Base-by-base conservation (phyloP, 2,113 vertebrate genomes). In the Aix galericulata region DNA sequence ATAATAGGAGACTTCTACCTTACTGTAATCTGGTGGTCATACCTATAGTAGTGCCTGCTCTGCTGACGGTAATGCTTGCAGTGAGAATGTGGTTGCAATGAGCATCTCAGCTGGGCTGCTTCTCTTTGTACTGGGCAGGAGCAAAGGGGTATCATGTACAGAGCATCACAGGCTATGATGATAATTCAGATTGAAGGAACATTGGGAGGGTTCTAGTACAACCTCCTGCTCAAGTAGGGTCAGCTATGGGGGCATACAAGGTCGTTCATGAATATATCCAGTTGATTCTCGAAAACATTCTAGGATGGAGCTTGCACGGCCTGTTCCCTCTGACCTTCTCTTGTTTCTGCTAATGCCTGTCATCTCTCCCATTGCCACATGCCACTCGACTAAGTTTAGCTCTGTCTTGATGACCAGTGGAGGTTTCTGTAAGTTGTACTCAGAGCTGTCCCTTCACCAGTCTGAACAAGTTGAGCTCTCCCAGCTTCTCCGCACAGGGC, bases 1-100 rank as follows among this genome's bases (percentile, higher is more conserved):
- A 32, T 74, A 38, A 55, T n/a, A 79, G 8, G 13, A 73, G 73
- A 79, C 23, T 11, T 17, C 3, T 73, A 13, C 4, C 6, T 63
- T 34, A 3, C 4, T 74, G 9, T 82, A n/a, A 52, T 85, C 17
- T 59, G 31, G 7, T 68, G 44, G 14, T 50, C 32, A 55, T 32
- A 13, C 11, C 44, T 46, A 18, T 9, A 46, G 44, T 46, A 46
- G 44, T 46, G 44, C 17, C 44, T 46, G 44, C 17, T 46, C 44
- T 46, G 17, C 44, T 46, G 44, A 46, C 18, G 4, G 16, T 31
- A 27, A 18, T 18, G 55, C 8, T 59, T 59, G 18, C 0, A 0
- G 26, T 36, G 26, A 74, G 23, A 50, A 22, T 32, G 11, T 1
- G 1, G 12, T 21, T 25, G 31, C 44, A 44, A 4, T 56, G 34